Conservation (phyloP, 2,797 vertebrate genomes). For the Coccyzus lansbergi region DNA sequence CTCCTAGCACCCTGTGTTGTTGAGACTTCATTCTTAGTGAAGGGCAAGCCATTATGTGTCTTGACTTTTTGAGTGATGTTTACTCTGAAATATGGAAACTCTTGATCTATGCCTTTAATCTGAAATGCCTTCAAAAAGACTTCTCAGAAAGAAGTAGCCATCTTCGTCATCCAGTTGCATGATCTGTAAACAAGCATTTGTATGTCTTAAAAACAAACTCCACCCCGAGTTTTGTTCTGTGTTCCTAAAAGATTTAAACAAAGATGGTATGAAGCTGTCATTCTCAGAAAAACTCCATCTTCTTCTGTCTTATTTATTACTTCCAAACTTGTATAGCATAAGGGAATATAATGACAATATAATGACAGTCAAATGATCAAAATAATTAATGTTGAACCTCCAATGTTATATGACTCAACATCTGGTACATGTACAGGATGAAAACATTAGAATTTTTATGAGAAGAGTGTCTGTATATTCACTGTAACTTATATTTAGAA, state of each 20-base stretch:
- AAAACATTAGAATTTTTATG: slow-evolving; percentile 59
- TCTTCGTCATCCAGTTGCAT: background rate
- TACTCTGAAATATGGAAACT: background rate
- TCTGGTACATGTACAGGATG: slow-evolving; percentile 63
- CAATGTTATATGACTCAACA: slow-evolving; percentile 43
- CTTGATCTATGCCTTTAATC: background rate
- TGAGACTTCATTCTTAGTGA: background rate
- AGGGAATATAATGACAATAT: slow-evolving; percentile 16
- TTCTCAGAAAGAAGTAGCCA: background rate
- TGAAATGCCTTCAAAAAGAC: background rate
- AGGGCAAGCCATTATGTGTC: background rate
- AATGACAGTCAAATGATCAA: slow-evolving; percentile 44
- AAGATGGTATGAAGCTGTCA: background rate
- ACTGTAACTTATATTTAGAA: slow-evolving; percentile 41
- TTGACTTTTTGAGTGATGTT: background rate
- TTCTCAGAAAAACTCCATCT: background rate
- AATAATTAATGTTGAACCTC: slow-evolving; percentile 57
- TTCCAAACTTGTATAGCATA: background rate
- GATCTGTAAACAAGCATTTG: background rate
- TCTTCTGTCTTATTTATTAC: slow-evolving; percentile 14
- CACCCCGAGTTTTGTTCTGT: background rate
- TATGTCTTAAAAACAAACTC: background rate
- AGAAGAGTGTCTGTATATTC: slow-evolving; percentile 13
- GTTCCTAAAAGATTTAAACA: background rate
- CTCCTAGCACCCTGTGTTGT: background rate